Conservation (phyloP, 2,797 vertebrate species). For the Parotocinclus haroldoi region DNA sequence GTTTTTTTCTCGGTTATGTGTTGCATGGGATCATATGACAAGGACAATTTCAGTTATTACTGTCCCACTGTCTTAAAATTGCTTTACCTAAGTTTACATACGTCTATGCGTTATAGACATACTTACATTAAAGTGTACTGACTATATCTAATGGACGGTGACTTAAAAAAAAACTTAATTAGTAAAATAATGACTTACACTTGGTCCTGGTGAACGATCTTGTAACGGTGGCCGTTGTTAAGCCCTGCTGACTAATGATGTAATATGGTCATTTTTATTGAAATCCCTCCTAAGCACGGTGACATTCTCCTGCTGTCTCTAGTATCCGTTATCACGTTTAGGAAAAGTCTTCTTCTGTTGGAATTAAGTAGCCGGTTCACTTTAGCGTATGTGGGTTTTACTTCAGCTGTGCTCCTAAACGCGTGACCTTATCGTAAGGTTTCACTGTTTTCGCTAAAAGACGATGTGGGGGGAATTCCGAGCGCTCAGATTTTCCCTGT, state of each 20-base stretch:
- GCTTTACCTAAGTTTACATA: no score
- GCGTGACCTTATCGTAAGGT: conserved; percentile 59
- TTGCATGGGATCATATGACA: no score
- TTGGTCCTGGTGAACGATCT: neutral
- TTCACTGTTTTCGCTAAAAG: conserved; percentile 60
- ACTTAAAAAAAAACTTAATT: no score
- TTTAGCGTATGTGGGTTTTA: neutral
- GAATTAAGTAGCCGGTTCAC: conserved; percentile 22
- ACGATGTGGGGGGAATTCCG: conserved; percentile 76
- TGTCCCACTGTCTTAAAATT: no score
- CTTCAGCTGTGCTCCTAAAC: conserved; percentile 5
- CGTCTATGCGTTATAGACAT: no score
- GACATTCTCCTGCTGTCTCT: conserved; percentile 15
- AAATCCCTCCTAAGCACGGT: conserved; percentile 33
- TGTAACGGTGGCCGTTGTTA: neutral
- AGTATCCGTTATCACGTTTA: neutral
- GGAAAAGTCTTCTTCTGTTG: neutral
- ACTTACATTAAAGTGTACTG: no score
- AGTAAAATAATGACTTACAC: conserved; percentile 14
- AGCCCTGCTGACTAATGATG: neutral
- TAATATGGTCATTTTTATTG: conserved; percentile 14
- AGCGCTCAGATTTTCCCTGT: conserved; percentile 76
- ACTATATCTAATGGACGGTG: no score
- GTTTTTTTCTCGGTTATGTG: no score
- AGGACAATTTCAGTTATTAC: no score